Conservation (phyloP, 2,888 invertebrate genomes). For the Saturnia japonica region DNA sequence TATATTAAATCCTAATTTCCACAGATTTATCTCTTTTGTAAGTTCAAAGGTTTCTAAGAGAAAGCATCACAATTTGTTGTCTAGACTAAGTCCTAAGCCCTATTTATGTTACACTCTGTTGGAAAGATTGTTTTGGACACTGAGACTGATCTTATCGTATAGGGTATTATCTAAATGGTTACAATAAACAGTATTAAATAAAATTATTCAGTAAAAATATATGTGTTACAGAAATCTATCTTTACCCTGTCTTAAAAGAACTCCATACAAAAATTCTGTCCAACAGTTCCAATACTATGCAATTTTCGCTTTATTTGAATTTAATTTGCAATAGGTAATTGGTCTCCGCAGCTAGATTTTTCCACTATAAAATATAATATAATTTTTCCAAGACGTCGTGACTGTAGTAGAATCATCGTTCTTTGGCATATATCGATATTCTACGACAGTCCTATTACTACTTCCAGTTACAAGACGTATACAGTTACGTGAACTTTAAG, state of each 20-base stretch:
- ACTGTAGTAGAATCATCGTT: too few relatives aligned
- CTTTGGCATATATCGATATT: too few relatives aligned
- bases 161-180: not conserved
- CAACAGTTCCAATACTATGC: not conserved
- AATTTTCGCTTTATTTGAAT: not conserved
- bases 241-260: not conserved
- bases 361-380: not conserved
- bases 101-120: conserved; percentile 13
- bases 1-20: too few relatives aligned
- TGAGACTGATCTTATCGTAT: not conserved
- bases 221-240: not conserved
- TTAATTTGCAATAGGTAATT: too few relatives aligned
- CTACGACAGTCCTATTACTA: too few relatives aligned
- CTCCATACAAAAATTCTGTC: not conserved
- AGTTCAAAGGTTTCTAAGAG: conserved; percentile 1
- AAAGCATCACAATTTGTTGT: conserved; percentile 10
- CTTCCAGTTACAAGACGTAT: too few relatives aligned
- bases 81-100: conserved; percentile 18
- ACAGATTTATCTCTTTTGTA: not conserved
- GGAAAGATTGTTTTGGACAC: conserved; percentile 17
- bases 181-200: not conserved
- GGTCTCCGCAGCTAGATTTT: not conserved
- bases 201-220: not conserved
- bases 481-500: too few relatives aligned
- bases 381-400: not conserved